phyloP scores from a whole-genome alignment of 2,113 vertebrate species.

The Tauraco erythrolophus region DNA sequence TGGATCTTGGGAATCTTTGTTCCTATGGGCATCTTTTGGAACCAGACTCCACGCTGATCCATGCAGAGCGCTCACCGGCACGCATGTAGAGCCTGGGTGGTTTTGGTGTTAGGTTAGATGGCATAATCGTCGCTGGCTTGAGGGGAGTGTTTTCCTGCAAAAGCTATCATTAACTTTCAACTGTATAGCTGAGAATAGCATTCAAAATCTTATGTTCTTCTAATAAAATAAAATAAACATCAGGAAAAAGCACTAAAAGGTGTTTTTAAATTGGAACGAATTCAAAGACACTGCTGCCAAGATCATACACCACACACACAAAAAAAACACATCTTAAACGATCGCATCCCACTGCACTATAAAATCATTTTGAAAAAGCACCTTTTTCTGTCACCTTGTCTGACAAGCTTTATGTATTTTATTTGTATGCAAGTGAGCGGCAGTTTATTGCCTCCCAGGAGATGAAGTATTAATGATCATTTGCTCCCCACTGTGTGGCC shows the following conservation, averaged over 20 bases:
- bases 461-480: slow-evolving; percentile 77
- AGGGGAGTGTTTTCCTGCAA: background rate
- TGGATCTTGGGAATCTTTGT: background rate
- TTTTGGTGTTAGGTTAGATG: background rate
- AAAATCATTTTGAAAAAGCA: slow-evolving; percentile 51
- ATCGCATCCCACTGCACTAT: background rate
- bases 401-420: slow-evolving; percentile 74
- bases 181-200: background rate
- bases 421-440: slow-evolving; percentile 73
- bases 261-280: background rate
- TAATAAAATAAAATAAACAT: background rate
- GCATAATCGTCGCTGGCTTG: background rate
- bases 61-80: rapidly evolving
- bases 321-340: background rate
- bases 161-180: background rate
- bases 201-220: background rate
- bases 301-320: background rate
- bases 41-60: rapidly evolving
- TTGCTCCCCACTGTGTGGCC: slow-evolving; percentile 72
- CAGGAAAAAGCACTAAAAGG: background rate
- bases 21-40: background rate
- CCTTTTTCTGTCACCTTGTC: slow-evolving; percentile 47
- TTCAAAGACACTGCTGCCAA: slow-evolving; percentile 12
- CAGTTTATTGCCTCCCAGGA: slow-evolving; percentile 71
- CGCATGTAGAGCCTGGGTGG: rapidly evolving